phyloP scores from a whole-genome alignment of 1,140 invertebrate species.

The Heliconius congener region DNA sequence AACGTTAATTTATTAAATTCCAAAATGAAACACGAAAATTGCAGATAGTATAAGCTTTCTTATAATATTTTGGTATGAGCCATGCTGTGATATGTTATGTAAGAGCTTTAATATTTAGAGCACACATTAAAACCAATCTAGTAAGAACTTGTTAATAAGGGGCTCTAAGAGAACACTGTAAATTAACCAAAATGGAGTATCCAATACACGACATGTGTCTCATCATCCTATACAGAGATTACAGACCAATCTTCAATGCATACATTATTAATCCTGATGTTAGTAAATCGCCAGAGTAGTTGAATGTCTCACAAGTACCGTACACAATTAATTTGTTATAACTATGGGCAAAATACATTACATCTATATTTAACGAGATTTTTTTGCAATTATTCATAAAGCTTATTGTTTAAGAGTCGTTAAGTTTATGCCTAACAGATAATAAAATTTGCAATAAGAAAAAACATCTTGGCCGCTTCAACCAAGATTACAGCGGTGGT shows the following conservation, averaged over 20 bases:
- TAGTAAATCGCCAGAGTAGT: background rate
- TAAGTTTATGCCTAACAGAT: background rate
- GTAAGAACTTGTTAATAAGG: background rate
- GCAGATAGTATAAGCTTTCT: too few relatives aligned
- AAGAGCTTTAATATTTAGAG: background rate
- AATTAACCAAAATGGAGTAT: background rate
- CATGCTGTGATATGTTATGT: too few relatives aligned
- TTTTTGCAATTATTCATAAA: too few relatives aligned
- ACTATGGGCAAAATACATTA: too few relatives aligned
- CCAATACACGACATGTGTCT: background rate
- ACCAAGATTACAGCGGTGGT: too few relatives aligned
- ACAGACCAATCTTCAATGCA: background rate
- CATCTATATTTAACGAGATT: too few relatives aligned
- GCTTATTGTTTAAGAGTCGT: too few relatives aligned
- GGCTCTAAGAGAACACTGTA: background rate
- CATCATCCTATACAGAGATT: background rate
- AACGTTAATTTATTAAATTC: background rate
- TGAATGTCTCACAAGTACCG: background rate
- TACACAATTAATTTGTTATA: background rate
- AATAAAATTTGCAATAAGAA: background rate
- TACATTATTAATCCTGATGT: background rate
- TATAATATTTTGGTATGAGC: too few relatives aligned
- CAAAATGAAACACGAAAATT: background rate
- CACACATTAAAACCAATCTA: background rate
- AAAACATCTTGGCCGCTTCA: background rate